Conservation (phyloP, 2,888 invertebrate genomes). For the Apodemia hepburni region DNA sequence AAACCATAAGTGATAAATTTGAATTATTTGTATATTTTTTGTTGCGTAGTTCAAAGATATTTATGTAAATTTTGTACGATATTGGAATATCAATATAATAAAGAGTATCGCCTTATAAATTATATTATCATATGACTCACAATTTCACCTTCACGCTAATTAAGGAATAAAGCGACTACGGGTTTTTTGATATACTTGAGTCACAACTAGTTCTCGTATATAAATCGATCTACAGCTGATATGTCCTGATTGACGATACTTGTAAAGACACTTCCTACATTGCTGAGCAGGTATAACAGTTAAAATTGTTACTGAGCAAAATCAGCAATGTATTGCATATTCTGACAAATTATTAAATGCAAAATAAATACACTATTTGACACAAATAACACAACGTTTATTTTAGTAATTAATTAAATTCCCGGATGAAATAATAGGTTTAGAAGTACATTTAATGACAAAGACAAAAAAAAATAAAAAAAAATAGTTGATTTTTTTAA, state of each 20-base stretch:
- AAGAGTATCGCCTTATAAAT: not conserved
- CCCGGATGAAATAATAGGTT: too few species aligned
- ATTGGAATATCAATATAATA: not conserved
- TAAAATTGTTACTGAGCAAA: slow-evolving; percentile 1
- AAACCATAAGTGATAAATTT: too few species aligned
- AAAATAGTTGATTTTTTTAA: too few species aligned
- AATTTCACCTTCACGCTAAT: slow-evolving; percentile 29
- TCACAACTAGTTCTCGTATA: slow-evolving; percentile 40
- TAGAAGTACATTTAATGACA: too few species aligned
- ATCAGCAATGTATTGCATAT: slow-evolving; percentile 5
- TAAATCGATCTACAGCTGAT: slow-evolving; percentile 43
- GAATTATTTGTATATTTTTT: too few species aligned
- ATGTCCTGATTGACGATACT: slow-evolving; percentile 41
- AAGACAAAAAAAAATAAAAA: too few species aligned
- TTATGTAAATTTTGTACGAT: not conserved
- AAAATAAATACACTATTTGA: not conserved
- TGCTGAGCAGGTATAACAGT: slow-evolving; percentile 19
- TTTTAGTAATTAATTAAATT: too few species aligned
- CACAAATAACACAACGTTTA: too few species aligned
- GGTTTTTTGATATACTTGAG: slow-evolving; percentile 37
- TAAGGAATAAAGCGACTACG: slow-evolving; percentile 46
- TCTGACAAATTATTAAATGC: not conserved
- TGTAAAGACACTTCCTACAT: slow-evolving; percentile 30
- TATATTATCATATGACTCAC: slow-evolving; percentile 13
- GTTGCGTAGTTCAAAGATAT: too few species aligned